Evolutionary conservation across 2,888 invertebrate genomes (phyloP), one percentile per base, ranked within the genome.

Genomic region (Heliconius erato): DNA sequence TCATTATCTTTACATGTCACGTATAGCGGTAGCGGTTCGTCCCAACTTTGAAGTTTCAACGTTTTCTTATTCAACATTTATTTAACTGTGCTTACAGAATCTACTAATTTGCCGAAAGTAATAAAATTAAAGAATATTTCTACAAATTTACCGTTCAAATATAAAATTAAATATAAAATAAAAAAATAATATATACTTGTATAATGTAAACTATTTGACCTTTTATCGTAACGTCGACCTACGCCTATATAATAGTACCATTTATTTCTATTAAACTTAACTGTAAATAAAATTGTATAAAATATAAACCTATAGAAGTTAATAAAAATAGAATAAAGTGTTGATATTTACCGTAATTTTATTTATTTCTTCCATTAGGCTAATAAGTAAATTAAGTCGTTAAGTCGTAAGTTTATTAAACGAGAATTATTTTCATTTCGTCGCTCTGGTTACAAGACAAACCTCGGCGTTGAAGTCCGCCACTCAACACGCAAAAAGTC

Each of bases 251-350:
- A 78, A 67, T 16, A 44, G 32, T 77, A 77, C 11, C 28, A 65
- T 78, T 71, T n/a, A 65, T 78, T 35, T 81, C 59, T 54, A 74
- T 82, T 69, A 82, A 69, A 82, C 71, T 69, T 81, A 77, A 84
- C 87, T 87, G 86, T 84, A 85, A 83, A 84, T 82, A 91, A 89
- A 90, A 68, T 32, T 91, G 91, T 81, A 86, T 89, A 90, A 85
- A 85, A 86, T 84, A 89, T 82, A 85, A 83, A 86, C 84, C 80
- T 87, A 88, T 87, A 86, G 88, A 88, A 89, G 87, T 87, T 90
- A 89, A 87, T 88, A 88, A 88, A 88, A 88, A 88, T 91, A 90
- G 90, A 90, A 88, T 90, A 90, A 89, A 91, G 91, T 91, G 93
- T 93, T 93, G 91, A 87, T 90, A 91, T 90, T 91, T 89, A 84